Evolutionary conservation across 2,113 vertebrate genomes (phyloP).

Genomic region (Dendrocopos noguchii): DNA sequence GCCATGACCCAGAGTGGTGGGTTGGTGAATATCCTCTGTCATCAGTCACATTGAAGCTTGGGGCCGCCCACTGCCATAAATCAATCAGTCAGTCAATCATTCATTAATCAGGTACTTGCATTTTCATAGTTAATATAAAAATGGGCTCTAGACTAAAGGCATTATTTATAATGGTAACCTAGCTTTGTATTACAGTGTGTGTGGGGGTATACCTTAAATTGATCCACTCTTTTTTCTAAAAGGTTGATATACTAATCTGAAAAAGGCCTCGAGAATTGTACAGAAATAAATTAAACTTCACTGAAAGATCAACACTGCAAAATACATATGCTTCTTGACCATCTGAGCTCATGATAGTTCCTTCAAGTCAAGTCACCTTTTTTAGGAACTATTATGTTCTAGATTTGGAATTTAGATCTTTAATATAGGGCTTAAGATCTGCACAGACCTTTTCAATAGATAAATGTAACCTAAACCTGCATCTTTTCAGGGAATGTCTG

Average conservation of each 20-base stretch:
- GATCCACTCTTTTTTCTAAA: not conserved
- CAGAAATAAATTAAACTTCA: not conserved
- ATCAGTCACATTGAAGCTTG: slow-evolving; percentile 78
- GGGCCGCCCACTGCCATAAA: slow-evolving; percentile 78
- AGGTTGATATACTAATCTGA: not conserved
- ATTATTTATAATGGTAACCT: not conserved
- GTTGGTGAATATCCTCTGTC: slow-evolving; percentile 78
- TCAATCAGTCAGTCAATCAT: slow-evolving; percentile 77
- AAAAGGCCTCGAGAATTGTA: not conserved
- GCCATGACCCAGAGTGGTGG: slow-evolving; percentile 76
- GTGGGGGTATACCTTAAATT: not conserved
- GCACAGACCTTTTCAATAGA: not conserved
- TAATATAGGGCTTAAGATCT: slow-evolving; percentile 5
- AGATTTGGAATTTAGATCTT: not conserved
- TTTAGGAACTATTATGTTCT: not conserved
- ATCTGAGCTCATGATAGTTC: not conserved
- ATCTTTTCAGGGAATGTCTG: not conserved
- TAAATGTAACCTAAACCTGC: not conserved
- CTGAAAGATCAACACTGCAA: not conserved
- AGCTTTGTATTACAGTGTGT: not conserved
- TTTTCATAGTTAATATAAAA: slow-evolving; percentile 65
- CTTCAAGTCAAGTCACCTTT: not conserved
- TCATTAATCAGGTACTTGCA: slow-evolving; percentile 64
- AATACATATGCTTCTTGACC: not conserved
- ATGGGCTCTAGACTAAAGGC: slow-evolving; percentile 56